phyloP scores from a whole-genome alignment of 1,140 invertebrate species.

The Bombus fervidus region DNA sequence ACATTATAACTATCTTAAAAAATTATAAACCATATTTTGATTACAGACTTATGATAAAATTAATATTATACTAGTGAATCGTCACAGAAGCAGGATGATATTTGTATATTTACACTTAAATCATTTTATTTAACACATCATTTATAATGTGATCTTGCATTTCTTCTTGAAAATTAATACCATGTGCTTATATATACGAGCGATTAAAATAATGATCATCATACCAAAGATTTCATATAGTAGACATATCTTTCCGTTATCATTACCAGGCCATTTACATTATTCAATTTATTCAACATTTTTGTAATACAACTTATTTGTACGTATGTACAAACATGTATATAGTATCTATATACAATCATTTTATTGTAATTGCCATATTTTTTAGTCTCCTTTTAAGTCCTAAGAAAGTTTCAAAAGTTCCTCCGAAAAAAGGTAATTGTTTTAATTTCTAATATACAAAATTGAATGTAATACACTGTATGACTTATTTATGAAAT shows the following conservation, averaged over 20 bases:
- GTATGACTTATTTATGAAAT: conserved; percentile 10
- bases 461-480: conserved; percentile 10
- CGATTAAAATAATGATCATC: conserved; percentile 75
- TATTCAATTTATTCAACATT: conserved; percentile 51
- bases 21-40: background rate
- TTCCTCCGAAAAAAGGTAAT: conserved; percentile 13
- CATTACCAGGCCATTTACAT: conserved; percentile 27
- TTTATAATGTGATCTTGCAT: conserved; percentile 31
- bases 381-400: conserved; percentile 34
- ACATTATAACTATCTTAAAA: background rate
- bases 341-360: conserved; percentile 69
- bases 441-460: conserved; percentile 10
- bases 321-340: conserved; percentile 69
- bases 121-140: conserved; percentile 31
- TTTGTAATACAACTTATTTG: conserved; percentile 62
- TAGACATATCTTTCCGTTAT: conserved; percentile 40
- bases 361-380: conserved; percentile 44
- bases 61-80: background rate
- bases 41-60: background rate
- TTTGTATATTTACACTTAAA: conserved; percentile 34
- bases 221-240: conserved; percentile 80
- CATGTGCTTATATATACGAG: conserved; percentile 30
- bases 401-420: conserved; percentile 16
- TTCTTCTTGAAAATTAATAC: conserved; percentile 18
- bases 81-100: background rate